Conservation (phyloP, 1,140 invertebrate genomes). For the Meloidogyne floridensis region DNA sequence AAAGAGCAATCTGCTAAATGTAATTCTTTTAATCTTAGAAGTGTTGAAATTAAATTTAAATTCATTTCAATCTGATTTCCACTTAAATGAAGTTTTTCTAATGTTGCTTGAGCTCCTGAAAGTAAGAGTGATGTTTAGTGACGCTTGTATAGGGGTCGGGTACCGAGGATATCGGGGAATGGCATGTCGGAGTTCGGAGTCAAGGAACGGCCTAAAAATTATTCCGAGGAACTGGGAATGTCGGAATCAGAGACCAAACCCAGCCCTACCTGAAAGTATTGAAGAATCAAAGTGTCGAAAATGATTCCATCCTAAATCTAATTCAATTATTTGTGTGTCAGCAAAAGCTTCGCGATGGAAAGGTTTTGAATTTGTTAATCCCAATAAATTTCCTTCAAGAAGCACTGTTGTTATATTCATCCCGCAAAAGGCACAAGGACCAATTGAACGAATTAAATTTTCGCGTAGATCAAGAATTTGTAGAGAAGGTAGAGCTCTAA, state of each 20-base stretch:
- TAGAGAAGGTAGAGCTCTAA: conserved; percentile 42
- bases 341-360: conserved; percentile 55
- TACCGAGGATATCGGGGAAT: too few species aligned
- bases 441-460: conserved; percentile 41
- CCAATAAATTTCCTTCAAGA: conserved; percentile 51
- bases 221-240: too few species aligned
- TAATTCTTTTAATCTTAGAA: conserved; percentile 42
- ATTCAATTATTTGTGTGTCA: conserved; percentile 45
- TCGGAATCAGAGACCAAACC: too few species aligned
- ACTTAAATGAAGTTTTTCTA: conserved; percentile 51
- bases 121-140: too few species aligned
- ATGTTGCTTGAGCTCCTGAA: conserved; percentile 47
- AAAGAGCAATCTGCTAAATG: conserved; percentile 59
- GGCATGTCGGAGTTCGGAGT: too few species aligned
- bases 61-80: conserved; percentile 49
- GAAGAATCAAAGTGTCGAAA: conserved; percentile 56
- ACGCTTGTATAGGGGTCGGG: too few species aligned
- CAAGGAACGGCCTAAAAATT: too few species aligned
- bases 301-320: conserved; percentile 59
- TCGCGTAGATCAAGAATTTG: conserved; percentile 47
- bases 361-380: conserved; percentile 37
- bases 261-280: conserved; percentile 13
- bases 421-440: conserved; percentile 54
- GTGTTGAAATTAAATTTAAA: conserved; percentile 32
- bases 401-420: conserved; percentile 50